Percentiles rank a stretch among this genome's conserved stretches.
Evolutionary conservation across 1,140 invertebrate genomes (phyloP).

Genomic region (Aphaenogaster rudis): DNA sequence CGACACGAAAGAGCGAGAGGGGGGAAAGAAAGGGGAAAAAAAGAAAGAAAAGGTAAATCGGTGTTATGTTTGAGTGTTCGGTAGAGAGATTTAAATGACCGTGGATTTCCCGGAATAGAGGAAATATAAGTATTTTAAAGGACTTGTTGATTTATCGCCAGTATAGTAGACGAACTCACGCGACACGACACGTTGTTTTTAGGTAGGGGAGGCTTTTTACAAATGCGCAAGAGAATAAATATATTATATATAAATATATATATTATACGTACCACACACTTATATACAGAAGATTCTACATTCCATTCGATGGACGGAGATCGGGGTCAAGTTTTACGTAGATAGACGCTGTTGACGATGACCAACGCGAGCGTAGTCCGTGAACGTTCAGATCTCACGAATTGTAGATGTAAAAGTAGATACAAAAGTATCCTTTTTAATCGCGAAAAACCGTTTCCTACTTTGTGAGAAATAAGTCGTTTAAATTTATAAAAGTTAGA

Average conservation of each 20-base stretch:
- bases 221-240: conserved; percentile 81
- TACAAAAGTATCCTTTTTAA: neutral
- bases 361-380: conserved; percentile 17
- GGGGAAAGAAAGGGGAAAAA: conserved; percentile 55
- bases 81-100: conserved; percentile 85
- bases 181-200: conserved; percentile 77
- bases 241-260: conserved; percentile 66
- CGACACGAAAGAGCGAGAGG: neutral
- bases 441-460: neutral
- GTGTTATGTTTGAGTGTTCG: conserved; percentile 87
- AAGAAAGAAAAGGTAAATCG: conserved; percentile 78
- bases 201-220: conserved; percentile 84
- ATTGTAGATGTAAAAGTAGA: neutral
- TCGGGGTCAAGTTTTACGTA: conserved; percentile 52
- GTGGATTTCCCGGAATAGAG: conserved; percentile 82
- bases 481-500: neutral
- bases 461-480: neutral
- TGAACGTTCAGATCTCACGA: conserved; percentile 40
- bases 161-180: conserved; percentile 73
- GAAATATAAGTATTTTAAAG: conserved; percentile 83
- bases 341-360: conserved; percentile 26
- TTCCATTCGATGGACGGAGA: conserved; percentile 80
- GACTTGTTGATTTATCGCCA: conserved; percentile 85
- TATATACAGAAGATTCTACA: conserved; percentile 76
- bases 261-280: conserved; percentile 64